Conservation (phyloP, 2,113 vertebrate species). For the Stictonetta naevosa region DNA sequence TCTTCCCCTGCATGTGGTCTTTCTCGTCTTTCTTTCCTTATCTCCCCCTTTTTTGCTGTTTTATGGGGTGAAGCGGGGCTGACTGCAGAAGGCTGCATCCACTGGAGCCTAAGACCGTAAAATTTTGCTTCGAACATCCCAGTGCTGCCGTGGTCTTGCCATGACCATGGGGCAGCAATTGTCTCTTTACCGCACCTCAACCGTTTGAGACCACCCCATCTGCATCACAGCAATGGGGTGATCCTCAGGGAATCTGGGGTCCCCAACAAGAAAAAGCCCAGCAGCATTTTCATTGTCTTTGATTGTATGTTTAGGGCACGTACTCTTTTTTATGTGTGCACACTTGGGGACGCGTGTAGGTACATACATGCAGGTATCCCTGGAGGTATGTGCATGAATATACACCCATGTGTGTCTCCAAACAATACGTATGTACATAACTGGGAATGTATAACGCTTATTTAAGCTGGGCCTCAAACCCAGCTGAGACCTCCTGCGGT, state of each 20-base stretch:
- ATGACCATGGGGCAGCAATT: neutral
- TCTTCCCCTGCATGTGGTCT: neutral
- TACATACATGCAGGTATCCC: neutral
- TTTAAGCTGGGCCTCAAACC: neutral
- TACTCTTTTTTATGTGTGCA: accelerated
- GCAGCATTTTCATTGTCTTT: neutral
- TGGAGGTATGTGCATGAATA: neutral
- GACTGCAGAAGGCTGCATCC: neutral
- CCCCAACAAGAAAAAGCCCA: neutral
- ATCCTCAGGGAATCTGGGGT: neutral
- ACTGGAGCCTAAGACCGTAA: neutral
- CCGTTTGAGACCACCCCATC: neutral
- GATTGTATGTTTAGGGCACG: accelerated
- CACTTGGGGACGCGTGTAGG: neutral
- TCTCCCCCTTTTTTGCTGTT: neutral
- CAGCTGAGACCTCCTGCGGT: slow-evolving; percentile 36
- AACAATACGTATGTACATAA: neutral
- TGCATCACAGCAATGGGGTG: accelerated
- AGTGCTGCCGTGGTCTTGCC: neutral
- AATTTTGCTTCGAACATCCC: neutral
- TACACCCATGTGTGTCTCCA: neutral
- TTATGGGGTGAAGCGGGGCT: neutral
- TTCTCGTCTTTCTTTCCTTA: neutral
- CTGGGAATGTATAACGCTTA: neutral
- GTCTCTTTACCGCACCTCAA: neutral